Conservation (phyloP, 2,113 vertebrate species). For the Corythornis cristatus region DNA sequence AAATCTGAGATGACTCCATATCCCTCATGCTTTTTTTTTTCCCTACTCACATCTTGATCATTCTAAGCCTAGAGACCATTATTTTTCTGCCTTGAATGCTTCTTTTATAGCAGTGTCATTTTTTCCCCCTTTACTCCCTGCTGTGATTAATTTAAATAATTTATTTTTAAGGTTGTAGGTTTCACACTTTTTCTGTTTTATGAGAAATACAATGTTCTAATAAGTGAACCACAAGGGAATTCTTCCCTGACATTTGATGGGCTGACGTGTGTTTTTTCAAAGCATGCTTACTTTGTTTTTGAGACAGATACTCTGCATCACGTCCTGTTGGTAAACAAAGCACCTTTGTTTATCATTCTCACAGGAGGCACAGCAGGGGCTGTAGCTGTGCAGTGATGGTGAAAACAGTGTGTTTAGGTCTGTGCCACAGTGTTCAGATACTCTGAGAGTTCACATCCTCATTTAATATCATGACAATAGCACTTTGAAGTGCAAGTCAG, state of each 20-base stretch:
- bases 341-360: neutral
- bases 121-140: neutral
- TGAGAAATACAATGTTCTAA: neutral
- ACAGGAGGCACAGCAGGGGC: neutral
- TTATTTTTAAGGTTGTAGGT: neutral
- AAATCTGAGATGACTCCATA: neutral
- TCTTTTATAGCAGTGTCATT: neutral
- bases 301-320: neutral
- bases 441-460: neutral
- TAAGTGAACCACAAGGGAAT: neutral
- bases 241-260: neutral
- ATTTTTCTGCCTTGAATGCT: neutral
- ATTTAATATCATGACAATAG: neutral
- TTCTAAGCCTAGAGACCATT: neutral
- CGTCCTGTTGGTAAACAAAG: neutral
- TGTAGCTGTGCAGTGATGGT: neutral
- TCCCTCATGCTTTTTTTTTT: neutral
- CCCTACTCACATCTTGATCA: neutral
- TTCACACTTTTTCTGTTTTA: neutral
- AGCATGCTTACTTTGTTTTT: neutral
- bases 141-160: conserved; percentile 6
- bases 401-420: neutral
- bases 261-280: neutral
- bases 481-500: neutral
- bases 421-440: neutral